These are phyloP conservation scores for Oryzias melastigma DNA, from an alignment of 2,113 vertebrate genomes.

Conservation along the genomic window DNA sequence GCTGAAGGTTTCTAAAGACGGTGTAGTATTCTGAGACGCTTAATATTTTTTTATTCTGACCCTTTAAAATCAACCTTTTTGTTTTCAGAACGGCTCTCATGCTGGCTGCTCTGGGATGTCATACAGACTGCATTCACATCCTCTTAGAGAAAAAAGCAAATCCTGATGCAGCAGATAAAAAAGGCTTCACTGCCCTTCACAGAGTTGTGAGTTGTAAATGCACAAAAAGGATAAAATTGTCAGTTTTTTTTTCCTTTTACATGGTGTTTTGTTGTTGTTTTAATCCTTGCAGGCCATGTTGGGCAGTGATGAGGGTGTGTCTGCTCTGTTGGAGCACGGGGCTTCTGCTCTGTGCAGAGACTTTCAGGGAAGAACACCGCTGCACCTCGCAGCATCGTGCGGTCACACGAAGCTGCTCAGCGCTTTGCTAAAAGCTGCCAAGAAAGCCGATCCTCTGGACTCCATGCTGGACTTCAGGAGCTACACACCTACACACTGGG, in stretches of 20 bases:
- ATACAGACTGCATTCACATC: slow-evolving; percentile 92
- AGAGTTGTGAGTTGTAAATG: slow-evolving; percentile 81
- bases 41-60: neutral
- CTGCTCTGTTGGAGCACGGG: slow-evolving; percentile 90
- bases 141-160: slow-evolving; percentile 92
- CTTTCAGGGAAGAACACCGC: slow-evolving; percentile 86
- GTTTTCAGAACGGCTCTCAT: slow-evolving; percentile 87
- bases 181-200: slow-evolving; percentile 89
- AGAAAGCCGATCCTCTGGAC: slow-evolving; percentile 88
- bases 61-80: neutral
- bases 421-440: slow-evolving; percentile 83
- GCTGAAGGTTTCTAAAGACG: too few relatives aligned
- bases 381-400: slow-evolving; percentile 89
- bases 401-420: slow-evolving; percentile 84
- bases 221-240: neutral
- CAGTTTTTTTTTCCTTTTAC: neutral
- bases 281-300: slow-evolving; percentile 80
- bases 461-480: slow-evolving; percentile 89
- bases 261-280: neutral
- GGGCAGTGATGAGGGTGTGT: slow-evolving; percentile 87
- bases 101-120: slow-evolving; percentile 88
- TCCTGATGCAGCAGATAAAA: slow-evolving; percentile 86
- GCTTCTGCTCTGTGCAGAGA: slow-evolving; percentile 91
- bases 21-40: neutral
- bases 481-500: slow-evolving; percentile 95